These are phyloP conservation scores for Nestor notabilis DNA, from an alignment of 2,113 vertebrate genomes.

Conservation along the genomic window DNA sequence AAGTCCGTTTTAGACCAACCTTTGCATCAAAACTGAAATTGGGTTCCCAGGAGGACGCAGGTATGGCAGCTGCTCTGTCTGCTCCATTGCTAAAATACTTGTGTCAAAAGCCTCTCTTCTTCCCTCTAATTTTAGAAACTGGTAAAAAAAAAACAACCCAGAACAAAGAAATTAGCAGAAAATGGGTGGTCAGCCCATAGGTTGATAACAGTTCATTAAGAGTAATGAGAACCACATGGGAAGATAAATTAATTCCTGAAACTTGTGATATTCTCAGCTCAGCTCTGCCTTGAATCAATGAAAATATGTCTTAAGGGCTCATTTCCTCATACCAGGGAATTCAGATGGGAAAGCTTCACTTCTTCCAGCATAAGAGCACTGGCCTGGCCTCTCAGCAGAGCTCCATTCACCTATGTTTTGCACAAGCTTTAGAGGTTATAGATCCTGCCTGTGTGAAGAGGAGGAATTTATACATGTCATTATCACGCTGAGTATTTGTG, in stretches of 20 bases:
- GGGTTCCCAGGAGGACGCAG: background rate
- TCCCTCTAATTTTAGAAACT: background rate
- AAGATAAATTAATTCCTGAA: background rate
- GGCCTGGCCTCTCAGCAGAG: background rate
- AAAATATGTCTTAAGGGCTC: background rate
- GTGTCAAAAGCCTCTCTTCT: background rate
- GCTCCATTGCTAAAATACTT: background rate
- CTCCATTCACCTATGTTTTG: background rate
- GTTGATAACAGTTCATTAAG: background rate
- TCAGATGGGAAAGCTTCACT: background rate
- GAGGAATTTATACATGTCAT: background rate
- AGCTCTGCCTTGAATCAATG: background rate
- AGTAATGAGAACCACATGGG: background rate
- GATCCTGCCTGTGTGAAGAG: background rate
- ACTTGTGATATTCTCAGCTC: background rate
- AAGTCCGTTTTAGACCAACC: background rate
- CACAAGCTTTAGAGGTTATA: background rate
- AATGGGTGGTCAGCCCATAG: background rate
- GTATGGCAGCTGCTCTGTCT: background rate
- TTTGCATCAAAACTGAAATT: background rate
- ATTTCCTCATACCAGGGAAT: background rate
- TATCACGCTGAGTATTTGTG: background rate
- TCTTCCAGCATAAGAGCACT: rapidly evolving
- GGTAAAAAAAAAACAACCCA: rapidly evolving
- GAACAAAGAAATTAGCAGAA: background rate